Base-by-base conservation (phyloP, 2,113 vertebrate genomes). In the Salvelinus sp. region DNA sequence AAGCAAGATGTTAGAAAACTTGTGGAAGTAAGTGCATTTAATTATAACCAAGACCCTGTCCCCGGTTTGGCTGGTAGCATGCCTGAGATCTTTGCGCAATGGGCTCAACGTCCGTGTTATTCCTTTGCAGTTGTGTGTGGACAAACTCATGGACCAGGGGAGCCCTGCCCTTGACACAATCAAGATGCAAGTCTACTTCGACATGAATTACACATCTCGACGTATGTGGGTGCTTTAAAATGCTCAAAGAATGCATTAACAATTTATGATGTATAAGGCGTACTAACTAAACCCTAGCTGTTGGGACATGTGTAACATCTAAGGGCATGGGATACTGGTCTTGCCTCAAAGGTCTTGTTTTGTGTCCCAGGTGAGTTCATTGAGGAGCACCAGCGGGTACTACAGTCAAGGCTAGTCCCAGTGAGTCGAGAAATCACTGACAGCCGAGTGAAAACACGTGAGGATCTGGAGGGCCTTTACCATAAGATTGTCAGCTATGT, bases 171-270 rank as follows among this genome's bases (percentile, higher is more conserved):
- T 97, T 47, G 94, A 96, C 87, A 98, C 97, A 1, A 95, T 99
- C 87, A 97, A 97, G 92, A 99, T 99, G 97, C 98, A 99, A 83
- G 91, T 97, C 85, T 95, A 94, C 83, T 99, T 99, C 89, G 95
- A 96, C 79, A 90, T 92, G 92, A 96, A 95, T 84, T 98, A 98
- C 76, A 93, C 93, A 80, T 94, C 85, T 54, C 85, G 93, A 91
- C 92, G 97, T 99, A 93, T 95, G 93, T 87, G 16, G 27, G 2
- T 3, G 50, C 4, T 23, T 7, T 18, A 44, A 12, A 30, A 48
- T 73, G 23, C 7, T 9, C 6, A 72, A 27, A 7, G 10, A 33
- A 27, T 28, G 50, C 18, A 9, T 69, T 4, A 48, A 62, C 16
- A 16, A 54, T 18, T 0, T 57, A 20, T 57, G 16, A 57, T 18